Evolutionary conservation across 2,888 invertebrate genomes (phyloP), one percentile per base, ranked within the genome.

Genomic region (Calliopum simillimum): DNA sequence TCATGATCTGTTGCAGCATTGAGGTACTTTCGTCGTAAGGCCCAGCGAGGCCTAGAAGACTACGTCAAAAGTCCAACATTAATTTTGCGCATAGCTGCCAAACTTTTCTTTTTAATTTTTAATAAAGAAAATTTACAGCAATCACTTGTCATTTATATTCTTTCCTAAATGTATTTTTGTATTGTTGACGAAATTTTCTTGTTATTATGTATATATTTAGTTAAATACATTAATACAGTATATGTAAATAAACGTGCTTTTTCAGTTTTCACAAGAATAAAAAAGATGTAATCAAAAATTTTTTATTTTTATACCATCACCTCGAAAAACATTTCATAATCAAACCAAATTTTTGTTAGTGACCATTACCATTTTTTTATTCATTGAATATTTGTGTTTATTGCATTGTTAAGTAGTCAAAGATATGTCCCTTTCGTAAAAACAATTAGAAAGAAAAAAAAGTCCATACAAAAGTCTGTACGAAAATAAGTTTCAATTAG

Each of bases 31-130:
- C 80, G 77, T 80, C 84, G 78, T 79, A 81, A 80, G 80, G 70
- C 71, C 69, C 70, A 79, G 81, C 78, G 73, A 71, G n/a, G n/a
- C 71, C 81, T 79, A 76, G 77, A 80, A 19, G 23, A 47, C 67
- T 49, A 41, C 67, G 81, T 77, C 80, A 76, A 79, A 79, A 82
- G 84, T 85, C 85, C 86, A 86, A 86, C 85, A 85, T 84, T 81
- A 85, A 84, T 85, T 86, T 86, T 85, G 84, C 83, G 86, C 83
- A 80, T 76, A 81, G 78, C 79, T 76, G 66, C 74, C 77, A 68
- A 49, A 53, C 59, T 65, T 67, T 41, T 63, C 61, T 12, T 55
- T 49, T 68, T 55, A 33, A 25, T 46, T 65, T n/a, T 23, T 58
- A 13, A 41, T 41, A 51, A 56, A 44, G 51, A 65, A 68, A 59